Evolutionary conservation across 2,888 invertebrate genomes (phyloP).

Genomic region (Drosophila acutilabella): DNA sequence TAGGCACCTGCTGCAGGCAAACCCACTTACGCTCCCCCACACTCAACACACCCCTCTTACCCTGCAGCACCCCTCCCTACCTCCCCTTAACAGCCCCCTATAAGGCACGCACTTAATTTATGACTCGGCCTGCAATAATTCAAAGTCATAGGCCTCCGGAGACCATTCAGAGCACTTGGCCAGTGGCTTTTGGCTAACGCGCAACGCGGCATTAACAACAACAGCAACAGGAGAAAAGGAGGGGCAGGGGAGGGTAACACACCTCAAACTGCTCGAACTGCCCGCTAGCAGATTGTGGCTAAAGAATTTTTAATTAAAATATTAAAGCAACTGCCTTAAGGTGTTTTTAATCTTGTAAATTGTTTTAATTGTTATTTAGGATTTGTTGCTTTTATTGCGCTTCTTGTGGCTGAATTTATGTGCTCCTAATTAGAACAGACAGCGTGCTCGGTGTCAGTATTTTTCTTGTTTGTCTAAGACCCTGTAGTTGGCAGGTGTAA

Average conservation of each 20-base stretch:
- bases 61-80: not conserved
- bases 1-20: slow-evolving; percentile 15
- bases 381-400: slow-evolving; percentile 64
- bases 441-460: slow-evolving; percentile 43
- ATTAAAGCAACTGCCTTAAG: slow-evolving; percentile 74
- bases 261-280: slow-evolving; percentile 23
- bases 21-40: not conserved
- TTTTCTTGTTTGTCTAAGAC: not conserved
- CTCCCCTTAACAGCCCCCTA: slow-evolving; percentile 3
- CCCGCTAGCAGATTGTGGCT: slow-evolving; percentile 58
- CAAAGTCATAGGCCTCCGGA: slow-evolving; percentile 82
- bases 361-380: slow-evolving; percentile 81
- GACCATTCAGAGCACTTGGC: slow-evolving; percentile 69
- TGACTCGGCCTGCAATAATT: slow-evolving; percentile 77
- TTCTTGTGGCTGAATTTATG: slow-evolving; percentile 64
- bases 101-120: slow-evolving; percentile 69
- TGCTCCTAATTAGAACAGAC: slow-evolving; percentile 78
- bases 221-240: slow-evolving; percentile 7
- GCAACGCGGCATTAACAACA: slow-evolving; percentile 26
- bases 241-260: not conserved
- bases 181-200: slow-evolving; percentile 30
- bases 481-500: no score
- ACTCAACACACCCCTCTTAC: not conserved
- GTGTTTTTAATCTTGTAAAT: slow-evolving; percentile 82
- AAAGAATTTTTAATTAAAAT: slow-evolving; percentile 80